These are phyloP conservation scores for Iphiclides podalirius DNA, from an alignment of 2,888 invertebrate species.

Conservation along the genomic window DNA sequence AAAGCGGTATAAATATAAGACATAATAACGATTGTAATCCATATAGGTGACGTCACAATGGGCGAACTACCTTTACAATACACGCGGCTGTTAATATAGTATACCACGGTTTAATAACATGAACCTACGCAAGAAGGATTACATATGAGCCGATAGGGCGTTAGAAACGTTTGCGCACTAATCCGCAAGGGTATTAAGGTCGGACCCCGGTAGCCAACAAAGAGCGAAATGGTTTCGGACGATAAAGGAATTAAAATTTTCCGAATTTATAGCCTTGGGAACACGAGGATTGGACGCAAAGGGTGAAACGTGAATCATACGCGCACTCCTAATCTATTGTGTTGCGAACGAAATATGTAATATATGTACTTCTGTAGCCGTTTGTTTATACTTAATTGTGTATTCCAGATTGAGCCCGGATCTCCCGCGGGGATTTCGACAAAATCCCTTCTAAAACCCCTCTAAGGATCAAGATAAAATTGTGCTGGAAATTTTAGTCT, in stretches of 20 bases:
- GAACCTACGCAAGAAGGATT: conserved; percentile 18
- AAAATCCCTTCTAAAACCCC: no score
- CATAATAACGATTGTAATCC: no score
- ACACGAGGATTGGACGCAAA: conserved; percentile 10
- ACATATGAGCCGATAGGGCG: conserved; percentile 16
- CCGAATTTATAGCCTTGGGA: conserved; percentile 19
- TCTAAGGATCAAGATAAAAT: no score
- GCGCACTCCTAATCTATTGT: background rate
- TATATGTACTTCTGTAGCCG: background rate
- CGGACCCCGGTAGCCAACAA: conserved; percentile 23
- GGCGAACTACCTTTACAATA: no score
- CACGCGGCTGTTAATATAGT: no score
- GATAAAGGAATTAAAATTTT: conserved; percentile 24
- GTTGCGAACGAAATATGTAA: background rate
- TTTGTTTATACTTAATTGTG: background rate
- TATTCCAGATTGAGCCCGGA: no score
- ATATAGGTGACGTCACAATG: no score
- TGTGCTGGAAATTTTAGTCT: no score
- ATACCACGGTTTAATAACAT: conserved; percentile 10
- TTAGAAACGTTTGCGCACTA: conserved; percentile 16
- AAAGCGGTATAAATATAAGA: no score
- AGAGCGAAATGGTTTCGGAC: conserved; percentile 22
- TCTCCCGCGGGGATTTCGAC: no score
- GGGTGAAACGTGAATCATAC: conserved; percentile 8
- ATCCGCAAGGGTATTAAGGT: conserved; percentile 22